Base-by-base conservation (phyloP, 2,113 vertebrate species). In the Callochromis pleurospilus region DNA sequence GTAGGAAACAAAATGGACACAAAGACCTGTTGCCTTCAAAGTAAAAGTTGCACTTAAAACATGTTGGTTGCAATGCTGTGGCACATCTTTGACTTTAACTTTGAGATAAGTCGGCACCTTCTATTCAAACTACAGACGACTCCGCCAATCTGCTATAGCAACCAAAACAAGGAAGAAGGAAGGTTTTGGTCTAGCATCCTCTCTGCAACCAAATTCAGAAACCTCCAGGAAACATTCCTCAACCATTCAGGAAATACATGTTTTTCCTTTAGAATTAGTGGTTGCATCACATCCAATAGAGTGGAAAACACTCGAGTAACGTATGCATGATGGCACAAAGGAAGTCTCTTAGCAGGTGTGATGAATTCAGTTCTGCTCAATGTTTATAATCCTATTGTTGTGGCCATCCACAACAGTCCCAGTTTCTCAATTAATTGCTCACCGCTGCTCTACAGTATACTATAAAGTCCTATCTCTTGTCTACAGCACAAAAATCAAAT, bases 171-270 rank as follows among this genome's bases (percentile, higher is more conserved):
- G 62, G 6, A 21, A 38, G 62, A 0, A 40, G 33, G 62, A 68
- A 38, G 33, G 19, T 68, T 68, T 68, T 68, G 62, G 62, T 40
- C 33, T 68, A 40, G 62, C 33, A 68, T 40, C 33, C 62, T 68
- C 11, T 68, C 19, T 40, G 19, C 33, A 21, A 68, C 33, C 11
- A 40, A 40, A 38, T 40, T 40, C 19, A 68, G 33, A 21, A 68
- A 40, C 33, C 62, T 68, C 33, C 33, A 40, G 3, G 19, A 40
- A 68, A 68, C 11, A 21, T 21, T 40, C 33, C 10, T 1, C 33
- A 68, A 68, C 11, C 1, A 68, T 8, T 68, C 11, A 68, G 33
- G 4, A 40, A 68, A 68, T 40, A 40, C 11, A 40, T 3, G 31
- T 12, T 62, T 62, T 62, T n/a, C 6, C 15, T 6, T 36, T 4